Evolutionary conservation across 2,888 invertebrate species (phyloP).

Genomic region (Julus scandinavius): DNA sequence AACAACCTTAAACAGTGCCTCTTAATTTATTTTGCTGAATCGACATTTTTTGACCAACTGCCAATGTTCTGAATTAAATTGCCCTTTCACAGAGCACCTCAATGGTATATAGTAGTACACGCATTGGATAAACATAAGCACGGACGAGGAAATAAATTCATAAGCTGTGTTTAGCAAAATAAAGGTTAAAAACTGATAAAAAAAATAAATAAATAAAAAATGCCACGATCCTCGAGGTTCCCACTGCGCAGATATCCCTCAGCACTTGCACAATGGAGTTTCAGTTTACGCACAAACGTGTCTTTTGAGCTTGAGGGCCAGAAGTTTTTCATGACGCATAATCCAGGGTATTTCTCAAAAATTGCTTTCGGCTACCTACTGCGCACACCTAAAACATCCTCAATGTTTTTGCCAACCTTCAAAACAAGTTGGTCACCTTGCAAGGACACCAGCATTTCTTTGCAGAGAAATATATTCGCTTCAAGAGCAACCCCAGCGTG

Average conservation of each 20-base stretch:
- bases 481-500: neutral
- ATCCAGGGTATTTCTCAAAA: neutral
- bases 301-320: neutral
- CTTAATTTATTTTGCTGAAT: slow-evolving; percentile 34
- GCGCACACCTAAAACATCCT: neutral
- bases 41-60: slow-evolving; percentile 23
- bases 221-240: neutral
- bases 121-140: neutral
- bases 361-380: neutral
- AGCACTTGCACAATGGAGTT: neutral
- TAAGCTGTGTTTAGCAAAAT: neutral
- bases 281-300: neutral
- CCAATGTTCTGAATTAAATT: slow-evolving; percentile 19
- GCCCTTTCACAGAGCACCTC: neutral
- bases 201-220: no score
- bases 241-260: neutral
- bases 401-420: neutral
- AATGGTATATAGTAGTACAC: neutral
- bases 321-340: neutral
- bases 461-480: neutral
- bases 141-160: neutral
- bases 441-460: slow-evolving; percentile 4
- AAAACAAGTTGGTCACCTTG: slow-evolving; percentile 39
- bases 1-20: slow-evolving; percentile 2
- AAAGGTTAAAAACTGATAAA: neutral